Percentiles rank a stretch among this genome's conserved stretches.
Evolutionary conservation across 2,888 invertebrate genomes (phyloP).

Genomic region (Abrostola triplasia): DNA sequence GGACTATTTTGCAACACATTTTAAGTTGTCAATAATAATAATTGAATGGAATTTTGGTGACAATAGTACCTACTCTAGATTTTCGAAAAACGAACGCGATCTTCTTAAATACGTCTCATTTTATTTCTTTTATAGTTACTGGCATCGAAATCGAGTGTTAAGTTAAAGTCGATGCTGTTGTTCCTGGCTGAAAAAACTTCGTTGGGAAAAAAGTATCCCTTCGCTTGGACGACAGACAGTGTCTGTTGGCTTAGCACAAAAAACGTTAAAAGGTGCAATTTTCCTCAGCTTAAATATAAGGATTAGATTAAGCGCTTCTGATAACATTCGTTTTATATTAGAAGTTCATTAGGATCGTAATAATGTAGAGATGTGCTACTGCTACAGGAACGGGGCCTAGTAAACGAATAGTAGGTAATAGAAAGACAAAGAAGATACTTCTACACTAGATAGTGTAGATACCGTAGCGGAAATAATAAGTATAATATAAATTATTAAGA

Average conservation of each 20-base stretch:
- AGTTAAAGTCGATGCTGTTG: slow-evolving; percentile 55
- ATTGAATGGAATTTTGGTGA: neutral
- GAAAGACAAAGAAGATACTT: no score
- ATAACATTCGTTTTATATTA: neutral
- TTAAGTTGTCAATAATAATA: neutral
- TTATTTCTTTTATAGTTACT: slow-evolving; percentile 26
- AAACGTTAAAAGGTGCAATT: slow-evolving; percentile 28
- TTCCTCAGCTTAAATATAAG: slow-evolving; percentile 4
- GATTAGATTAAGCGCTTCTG: neutral
- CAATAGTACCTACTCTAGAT: neutral
- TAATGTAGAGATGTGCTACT: slow-evolving; percentile 14
- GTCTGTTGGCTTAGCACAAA: slow-evolving; percentile 36
- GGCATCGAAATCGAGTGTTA: slow-evolving; percentile 42
- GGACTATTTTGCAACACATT: neutral
- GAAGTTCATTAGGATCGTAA: neutral
- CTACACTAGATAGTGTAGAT: no score
- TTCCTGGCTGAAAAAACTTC: slow-evolving; percentile 39
- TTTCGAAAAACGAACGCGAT: slow-evolving; percentile 7
- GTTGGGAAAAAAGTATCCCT: slow-evolving; percentile 33
- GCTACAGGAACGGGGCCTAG: neutral
- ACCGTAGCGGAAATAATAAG: no score
- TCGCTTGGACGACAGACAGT: slow-evolving; percentile 30
- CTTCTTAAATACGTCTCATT: slow-evolving; percentile 20
- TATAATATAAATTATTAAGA: no score
- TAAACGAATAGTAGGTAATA: no score